phyloP scores from a whole-genome alignment of 2,888 invertebrate species.

The Meiosimyza decipiens region DNA sequence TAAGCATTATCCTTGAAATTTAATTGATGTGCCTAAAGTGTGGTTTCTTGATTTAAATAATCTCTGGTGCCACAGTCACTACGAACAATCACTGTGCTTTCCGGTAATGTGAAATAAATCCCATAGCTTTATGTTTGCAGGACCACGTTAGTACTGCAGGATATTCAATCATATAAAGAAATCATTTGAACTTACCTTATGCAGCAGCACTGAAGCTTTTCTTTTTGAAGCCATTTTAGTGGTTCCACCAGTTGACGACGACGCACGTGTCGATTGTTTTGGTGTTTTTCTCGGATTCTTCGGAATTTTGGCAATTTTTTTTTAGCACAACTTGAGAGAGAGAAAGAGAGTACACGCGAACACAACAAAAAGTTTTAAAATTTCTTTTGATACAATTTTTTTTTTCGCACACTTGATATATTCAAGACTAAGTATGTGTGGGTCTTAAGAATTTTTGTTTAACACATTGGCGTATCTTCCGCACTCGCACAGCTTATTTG shows the following conservation, averaged over 20 bases:
- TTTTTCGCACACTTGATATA: background rate
- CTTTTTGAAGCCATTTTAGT: constrained; percentile 67
- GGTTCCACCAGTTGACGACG: constrained; percentile 61
- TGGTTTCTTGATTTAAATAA: background rate
- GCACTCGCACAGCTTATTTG: too few species aligned
- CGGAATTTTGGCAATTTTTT: constrained; percentile 64
- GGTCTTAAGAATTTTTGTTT: too few species aligned
- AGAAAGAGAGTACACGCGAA: constrained; percentile 37
- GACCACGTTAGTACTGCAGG: background rate
- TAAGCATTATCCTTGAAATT: too few species aligned
- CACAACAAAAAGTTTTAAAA: constrained; percentile 8
- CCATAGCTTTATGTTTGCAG: background rate
- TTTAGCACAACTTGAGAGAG: constrained; percentile 49
- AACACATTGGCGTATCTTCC: too few species aligned
- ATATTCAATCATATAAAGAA: background rate
- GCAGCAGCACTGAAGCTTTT: constrained; percentile 67
- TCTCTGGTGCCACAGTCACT: background rate
- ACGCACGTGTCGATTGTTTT: constrained; percentile 64
- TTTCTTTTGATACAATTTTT: background rate
- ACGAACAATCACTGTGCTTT: background rate
- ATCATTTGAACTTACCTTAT: constrained; percentile 61
- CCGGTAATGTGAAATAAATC: background rate
- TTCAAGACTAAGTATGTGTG: too few species aligned
- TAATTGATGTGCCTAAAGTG: background rate
- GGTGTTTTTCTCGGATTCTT: constrained; percentile 65